Percentiles rank a stretch among this genome's conserved stretches.
Evolutionary conservation across 1,140 invertebrate species (phyloP).

Genomic region (Copidosoma floridanum): DNA sequence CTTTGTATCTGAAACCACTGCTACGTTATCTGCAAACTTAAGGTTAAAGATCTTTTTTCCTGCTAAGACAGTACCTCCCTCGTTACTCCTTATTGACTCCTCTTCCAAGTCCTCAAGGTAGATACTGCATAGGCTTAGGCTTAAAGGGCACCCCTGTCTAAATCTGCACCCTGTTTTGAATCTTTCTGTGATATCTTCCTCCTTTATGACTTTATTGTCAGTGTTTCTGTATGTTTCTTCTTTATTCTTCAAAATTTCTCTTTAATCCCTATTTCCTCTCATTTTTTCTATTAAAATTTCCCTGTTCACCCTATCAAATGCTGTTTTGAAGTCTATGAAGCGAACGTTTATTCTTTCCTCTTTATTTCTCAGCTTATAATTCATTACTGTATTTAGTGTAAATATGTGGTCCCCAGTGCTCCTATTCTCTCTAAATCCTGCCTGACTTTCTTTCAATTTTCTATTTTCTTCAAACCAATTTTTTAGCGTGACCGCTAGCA

Average conservation of each 20-base stretch:
- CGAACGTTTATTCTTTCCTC: too few species aligned
- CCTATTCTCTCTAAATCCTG: too few species aligned
- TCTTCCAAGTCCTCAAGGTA: slow-evolving; percentile 21
- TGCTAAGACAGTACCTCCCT: slow-evolving; percentile 14
- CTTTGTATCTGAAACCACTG: not conserved
- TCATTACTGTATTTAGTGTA: too few species aligned
- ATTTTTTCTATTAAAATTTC: slow-evolving; percentile 4
- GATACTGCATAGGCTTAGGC: not conserved
- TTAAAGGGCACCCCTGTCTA: not conserved
- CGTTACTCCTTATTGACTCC: not conserved
- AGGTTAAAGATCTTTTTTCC: not conserved
- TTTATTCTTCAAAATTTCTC: slow-evolving; percentile 10
- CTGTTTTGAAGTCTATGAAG: slow-evolving; percentile 21
- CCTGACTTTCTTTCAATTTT: too few species aligned
- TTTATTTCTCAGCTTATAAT: too few species aligned
- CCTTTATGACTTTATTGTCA: too few species aligned
- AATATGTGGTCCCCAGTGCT: too few species aligned
- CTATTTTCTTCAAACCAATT: slow-evolving; percentile 13
- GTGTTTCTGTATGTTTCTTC: too few species aligned
- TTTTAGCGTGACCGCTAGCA: slow-evolving; percentile 24
- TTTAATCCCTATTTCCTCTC: slow-evolving; percentile 1
- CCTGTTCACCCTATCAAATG: slow-evolving; percentile 23
- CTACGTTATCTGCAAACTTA: slow-evolving; percentile 20
- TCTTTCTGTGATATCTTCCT: slow-evolving; percentile 8
- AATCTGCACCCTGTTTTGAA: too few species aligned